Evolutionary conservation across 2,797 vertebrate genomes (phyloP), one percentile per base, ranked within the genome.

Genomic region (Adrianichthys oophorus): DNA sequence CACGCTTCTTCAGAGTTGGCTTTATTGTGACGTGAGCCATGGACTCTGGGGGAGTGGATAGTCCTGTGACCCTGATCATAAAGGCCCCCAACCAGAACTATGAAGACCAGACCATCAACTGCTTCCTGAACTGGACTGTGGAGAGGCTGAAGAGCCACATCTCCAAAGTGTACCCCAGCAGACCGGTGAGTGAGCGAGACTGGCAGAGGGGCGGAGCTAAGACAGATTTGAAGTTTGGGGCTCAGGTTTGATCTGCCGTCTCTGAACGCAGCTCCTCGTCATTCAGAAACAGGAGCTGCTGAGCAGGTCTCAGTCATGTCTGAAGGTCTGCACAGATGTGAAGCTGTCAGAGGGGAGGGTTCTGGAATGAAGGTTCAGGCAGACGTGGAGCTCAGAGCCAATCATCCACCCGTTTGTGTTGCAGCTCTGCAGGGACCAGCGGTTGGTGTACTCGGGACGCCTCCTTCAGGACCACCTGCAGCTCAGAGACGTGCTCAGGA

Each of bases 31-130:
- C 75, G 88, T 84, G 87, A 90, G 76, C 69, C 69, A 95, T 95
- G 96, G 96, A 96, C 68, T 87, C 90, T 56, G 89, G 90, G 57
- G 83, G 82, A 62, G 86, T 91, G 83, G 94, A 94, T 82, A 90
- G 85, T 75, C 94, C 96, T 10, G 94, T 98, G 69, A 98, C 94
- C 59, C 90, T 98, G 74, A 87, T 98, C 86, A 95, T 99, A 62
- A 97, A 96, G 79, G 93, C 97, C 16, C 96, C 96, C 68, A 98
- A 99, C 87, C 95, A 98, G 92, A 98, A 96, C 29, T 96, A 97
- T 85, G 92, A 94, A 48, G 97, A 99, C 88, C 96, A 97, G 90
- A 96, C 95, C 63, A 92, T 99, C 72, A 92, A 86, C 90, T 99
- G 97, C 88, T 96, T 95, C 81, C 89, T 95, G 73, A 91, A 94